Conservation (phyloP, 1,140 invertebrate species). For the Laupala kohalensis region DNA sequence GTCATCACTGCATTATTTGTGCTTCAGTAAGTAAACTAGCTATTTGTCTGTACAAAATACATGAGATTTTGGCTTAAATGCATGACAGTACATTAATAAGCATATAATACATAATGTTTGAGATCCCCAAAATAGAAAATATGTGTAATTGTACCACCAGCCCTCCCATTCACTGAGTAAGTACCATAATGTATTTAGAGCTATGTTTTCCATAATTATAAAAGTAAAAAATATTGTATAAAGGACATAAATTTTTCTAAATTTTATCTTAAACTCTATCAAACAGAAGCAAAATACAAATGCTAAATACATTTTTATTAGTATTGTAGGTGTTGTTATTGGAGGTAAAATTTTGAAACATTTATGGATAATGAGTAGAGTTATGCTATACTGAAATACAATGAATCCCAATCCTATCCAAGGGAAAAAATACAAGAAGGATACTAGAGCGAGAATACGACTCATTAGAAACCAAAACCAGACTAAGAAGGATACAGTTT, state of each 20-base stretch:
- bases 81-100: conserved; percentile 25
- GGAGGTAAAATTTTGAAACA: no score
- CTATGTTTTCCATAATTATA: conserved; percentile 46
- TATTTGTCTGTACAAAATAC: background rate
- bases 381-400: conserved; percentile 39
- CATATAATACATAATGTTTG: conserved; percentile 27
- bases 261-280: conserved; percentile 61
- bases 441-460: conserved; percentile 48
- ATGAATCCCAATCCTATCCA: conserved; percentile 38
- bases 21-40: no score
- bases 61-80: conserved; percentile 27
- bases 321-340: conserved; percentile 34
- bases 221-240: conserved; percentile 47
- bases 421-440: conserved; percentile 54
- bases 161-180: conserved; percentile 34
- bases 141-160: conserved; percentile 30
- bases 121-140: conserved; percentile 26
- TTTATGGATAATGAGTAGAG: conserved; percentile 41
- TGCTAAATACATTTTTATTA: conserved; percentile 49
- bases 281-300: conserved; percentile 57
- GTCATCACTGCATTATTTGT: conserved; percentile 11
- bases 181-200: conserved; percentile 50
- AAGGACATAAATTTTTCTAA: conserved; percentile 50
- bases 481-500: conserved; percentile 47
- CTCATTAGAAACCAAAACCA: conserved; percentile 57